These are phyloP conservation scores for Ormyrus rosae DNA, from an alignment of 2,888 invertebrate genomes.

Conservation along the genomic window DNA sequence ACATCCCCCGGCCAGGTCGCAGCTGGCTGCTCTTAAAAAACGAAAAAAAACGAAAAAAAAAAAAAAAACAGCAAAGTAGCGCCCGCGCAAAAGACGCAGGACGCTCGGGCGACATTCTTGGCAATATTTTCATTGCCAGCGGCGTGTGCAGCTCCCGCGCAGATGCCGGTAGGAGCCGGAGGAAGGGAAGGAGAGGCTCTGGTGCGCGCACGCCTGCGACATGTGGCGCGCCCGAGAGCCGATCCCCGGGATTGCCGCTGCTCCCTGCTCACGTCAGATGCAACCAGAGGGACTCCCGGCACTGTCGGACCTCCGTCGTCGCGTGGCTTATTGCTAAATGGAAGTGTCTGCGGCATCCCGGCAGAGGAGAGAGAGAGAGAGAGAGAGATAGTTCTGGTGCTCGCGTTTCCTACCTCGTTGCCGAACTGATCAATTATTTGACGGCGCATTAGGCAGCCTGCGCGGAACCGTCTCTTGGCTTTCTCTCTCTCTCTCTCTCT, in stretches of 20 bases:
- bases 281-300: slow-evolving; percentile 15
- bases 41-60: no score
- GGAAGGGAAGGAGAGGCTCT: neutral
- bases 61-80: no score
- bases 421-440: slow-evolving; percentile 48
- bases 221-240: slow-evolving; percentile 33
- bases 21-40: no score
- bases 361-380: neutral
- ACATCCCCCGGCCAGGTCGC: no score
- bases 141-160: neutral
- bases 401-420: slow-evolving; percentile 6
- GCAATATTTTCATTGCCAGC: no score
- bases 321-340: slow-evolving; percentile 52
- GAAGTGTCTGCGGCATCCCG: slow-evolving; percentile 51
- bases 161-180: neutral
- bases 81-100: neutral
- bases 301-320: slow-evolving; percentile 10
- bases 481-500: neutral
- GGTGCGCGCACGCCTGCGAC: neutral
- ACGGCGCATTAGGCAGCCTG: slow-evolving; percentile 46
- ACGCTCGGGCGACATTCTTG: neutral
- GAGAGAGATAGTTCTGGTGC: neutral
- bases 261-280: slow-evolving; percentile 36
- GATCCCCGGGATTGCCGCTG: slow-evolving; percentile 21
- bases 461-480: neutral